Evolutionary conservation across 2,113 vertebrate genomes (phyloP), one percentile per base, ranked within the genome.

Genomic region (Rhizomys pruinosus): DNA sequence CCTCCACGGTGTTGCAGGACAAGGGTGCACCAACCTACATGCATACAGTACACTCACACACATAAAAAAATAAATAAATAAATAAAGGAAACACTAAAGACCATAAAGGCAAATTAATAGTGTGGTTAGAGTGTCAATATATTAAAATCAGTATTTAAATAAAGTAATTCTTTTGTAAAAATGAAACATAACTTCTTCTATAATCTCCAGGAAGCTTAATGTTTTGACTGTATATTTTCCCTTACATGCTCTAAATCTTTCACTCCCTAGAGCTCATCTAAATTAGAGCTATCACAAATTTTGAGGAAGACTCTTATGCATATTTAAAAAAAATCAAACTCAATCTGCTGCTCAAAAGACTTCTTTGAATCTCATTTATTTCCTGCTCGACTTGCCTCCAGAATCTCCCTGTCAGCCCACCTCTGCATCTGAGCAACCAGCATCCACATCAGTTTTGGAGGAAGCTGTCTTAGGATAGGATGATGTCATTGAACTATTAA

Each of bases 381-480:
- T 88, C 61, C 84, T 76, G 20, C 17, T 88, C 25, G n/a, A 37
- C 68, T 64, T 74, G 34, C n/a, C 66, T 91, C 82, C 39, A 20
- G 47, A 29, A 15, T 74, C 32, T 89, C 64, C 69, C 27, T 71
- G 23, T 25, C 29, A 69, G 61, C 32, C 85, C 8, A 19, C 25
- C 52, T 37, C 64, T 82, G 27, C 10, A 34, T 29, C 42, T 3
- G 3, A 4, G n/a, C 84, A 84, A 84, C 47, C 66, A n/a, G 6
- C 13, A 29, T 29, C 19, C 71, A 84, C 1, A 10, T 3, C 57
- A 37, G 34, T 39, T n/a, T 9, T 25, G 59, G 34, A 52, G 0
- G 42, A 42, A 34, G 39, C n/a, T 87, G 37, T 93, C 89, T 66
- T 89, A 85, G 47, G 32, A 79, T 69, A 25, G 47, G 64, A 82